phyloP scores from a whole-genome alignment of 1,140 invertebrate species.

The Nephotettix cincticeps region DNA sequence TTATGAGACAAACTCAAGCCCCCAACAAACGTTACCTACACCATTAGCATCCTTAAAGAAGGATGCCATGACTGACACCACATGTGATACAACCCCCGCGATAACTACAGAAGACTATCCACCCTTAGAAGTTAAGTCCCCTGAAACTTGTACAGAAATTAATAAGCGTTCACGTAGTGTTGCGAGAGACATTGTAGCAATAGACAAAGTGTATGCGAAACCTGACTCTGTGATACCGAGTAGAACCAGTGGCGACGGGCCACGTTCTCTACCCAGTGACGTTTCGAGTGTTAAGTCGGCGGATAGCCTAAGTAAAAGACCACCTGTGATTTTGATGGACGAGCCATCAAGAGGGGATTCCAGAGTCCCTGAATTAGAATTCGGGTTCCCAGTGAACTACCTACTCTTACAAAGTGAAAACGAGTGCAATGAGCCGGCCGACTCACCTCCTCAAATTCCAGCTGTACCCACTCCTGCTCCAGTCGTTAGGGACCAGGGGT shows the following conservation, averaged over 20 bases:
- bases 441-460: too few relatives aligned
- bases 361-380: conserved; percentile 31
- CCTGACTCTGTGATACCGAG: conserved; percentile 8
- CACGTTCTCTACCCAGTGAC: not conserved
- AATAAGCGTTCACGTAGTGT: conserved; percentile 32
- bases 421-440: too few relatives aligned
- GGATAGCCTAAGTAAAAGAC: conserved; percentile 22
- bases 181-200: conserved; percentile 17
- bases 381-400: conserved; percentile 39
- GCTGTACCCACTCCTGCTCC: too few relatives aligned
- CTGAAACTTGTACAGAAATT: conserved; percentile 27
- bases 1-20: not conserved
- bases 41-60: conserved; percentile 22
- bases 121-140: conserved; percentile 22
- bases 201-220: conserved; percentile 27
- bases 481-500: too few relatives aligned
- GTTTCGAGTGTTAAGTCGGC: conserved; percentile 1
- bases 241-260: not conserved
- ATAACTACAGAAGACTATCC: conserved; percentile 34
- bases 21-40: not conserved
- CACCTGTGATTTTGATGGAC: conserved; percentile 37
- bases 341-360: conserved; percentile 4
- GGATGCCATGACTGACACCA: conserved; percentile 26
- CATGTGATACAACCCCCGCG: conserved; percentile 12
- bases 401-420: conserved; percentile 30